phyloP scores from a whole-genome alignment of 2,113 vertebrate genomes.

The Coptodon rendalli region DNA sequence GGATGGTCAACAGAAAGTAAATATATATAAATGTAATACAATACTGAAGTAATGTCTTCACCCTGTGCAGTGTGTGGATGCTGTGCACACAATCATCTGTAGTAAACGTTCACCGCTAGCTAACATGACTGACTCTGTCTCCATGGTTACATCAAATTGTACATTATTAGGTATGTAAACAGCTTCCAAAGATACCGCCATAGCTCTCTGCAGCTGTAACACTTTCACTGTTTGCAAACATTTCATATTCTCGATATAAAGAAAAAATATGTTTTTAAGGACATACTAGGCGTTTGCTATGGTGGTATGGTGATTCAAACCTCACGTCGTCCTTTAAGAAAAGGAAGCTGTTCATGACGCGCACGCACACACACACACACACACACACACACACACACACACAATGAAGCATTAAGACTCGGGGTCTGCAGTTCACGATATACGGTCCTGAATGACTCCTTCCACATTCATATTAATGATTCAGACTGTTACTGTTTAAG shows the following conservation, averaged over 20 bases:
- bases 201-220: neutral
- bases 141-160: neutral
- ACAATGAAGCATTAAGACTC: neutral
- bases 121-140: neutral
- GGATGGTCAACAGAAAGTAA: neutral
- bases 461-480: neutral
- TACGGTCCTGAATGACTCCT: neutral
- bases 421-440: neutral
- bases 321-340: neutral
- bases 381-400: fast-evolving
- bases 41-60: neutral
- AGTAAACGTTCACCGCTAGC: neutral
- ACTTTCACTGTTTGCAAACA: neutral
- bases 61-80: neutral
- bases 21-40: neutral
- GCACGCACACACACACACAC: fast-evolving
- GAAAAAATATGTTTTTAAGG: neutral
- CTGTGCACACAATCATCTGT: neutral
- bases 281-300: no score
- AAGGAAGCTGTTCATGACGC: neutral
- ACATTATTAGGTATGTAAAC: neutral
- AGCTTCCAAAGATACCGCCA: neutral
- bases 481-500: neutral
- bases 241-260: neutral
- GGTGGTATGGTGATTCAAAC: neutral